phyloP scores from a whole-genome alignment of 2,888 invertebrate species.

The Muschampia staudingeri region DNA sequence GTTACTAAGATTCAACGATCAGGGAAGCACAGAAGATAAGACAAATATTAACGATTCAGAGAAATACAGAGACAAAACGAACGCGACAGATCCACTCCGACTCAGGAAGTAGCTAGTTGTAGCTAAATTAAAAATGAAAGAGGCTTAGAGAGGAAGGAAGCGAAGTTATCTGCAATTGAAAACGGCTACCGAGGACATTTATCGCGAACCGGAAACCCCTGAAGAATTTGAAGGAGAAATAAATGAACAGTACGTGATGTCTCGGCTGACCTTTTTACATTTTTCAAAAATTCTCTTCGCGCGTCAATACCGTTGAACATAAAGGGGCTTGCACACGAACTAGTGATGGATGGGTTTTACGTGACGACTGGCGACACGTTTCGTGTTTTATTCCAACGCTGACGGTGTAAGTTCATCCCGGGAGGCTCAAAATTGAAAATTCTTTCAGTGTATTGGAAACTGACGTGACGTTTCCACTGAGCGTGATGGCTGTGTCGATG shows the following conservation, averaged over 20 bases:
- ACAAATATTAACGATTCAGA: slow-evolving; percentile 30
- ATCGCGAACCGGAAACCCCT: slow-evolving; percentile 71
- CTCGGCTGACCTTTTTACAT: slow-evolving; percentile 88
- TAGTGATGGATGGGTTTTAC: slow-evolving; percentile 88
- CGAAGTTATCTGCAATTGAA: slow-evolving; percentile 77
- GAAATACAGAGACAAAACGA: slow-evolving; percentile 36
- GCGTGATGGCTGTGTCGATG: slow-evolving; percentile 29
- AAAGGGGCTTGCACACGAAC: slow-evolving; percentile 73
- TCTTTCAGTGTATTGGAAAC: slow-evolving; percentile 83
- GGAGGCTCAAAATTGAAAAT: slow-evolving; percentile 90
- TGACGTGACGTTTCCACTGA: slow-evolving; percentile 68
- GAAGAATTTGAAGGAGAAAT: slow-evolving; percentile 83
- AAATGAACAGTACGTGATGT: slow-evolving; percentile 87
- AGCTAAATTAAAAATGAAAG: slow-evolving; percentile 50
- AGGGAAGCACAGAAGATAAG: background rate
- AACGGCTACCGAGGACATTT: slow-evolving; percentile 65
- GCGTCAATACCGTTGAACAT: slow-evolving; percentile 83
- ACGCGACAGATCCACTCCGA: slow-evolving; percentile 21
- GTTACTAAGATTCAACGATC: background rate
- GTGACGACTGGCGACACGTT: slow-evolving; percentile 85
- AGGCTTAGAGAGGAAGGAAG: slow-evolving; percentile 67
- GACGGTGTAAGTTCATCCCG: slow-evolving; percentile 77
- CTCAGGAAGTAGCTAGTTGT: slow-evolving; percentile 35
- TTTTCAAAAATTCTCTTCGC: slow-evolving; percentile 89
- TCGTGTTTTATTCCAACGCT: slow-evolving; percentile 89